Evolutionary conservation across 1,140 invertebrate genomes (phyloP).

Genomic region (Drosophila kurseongensis): DNA sequence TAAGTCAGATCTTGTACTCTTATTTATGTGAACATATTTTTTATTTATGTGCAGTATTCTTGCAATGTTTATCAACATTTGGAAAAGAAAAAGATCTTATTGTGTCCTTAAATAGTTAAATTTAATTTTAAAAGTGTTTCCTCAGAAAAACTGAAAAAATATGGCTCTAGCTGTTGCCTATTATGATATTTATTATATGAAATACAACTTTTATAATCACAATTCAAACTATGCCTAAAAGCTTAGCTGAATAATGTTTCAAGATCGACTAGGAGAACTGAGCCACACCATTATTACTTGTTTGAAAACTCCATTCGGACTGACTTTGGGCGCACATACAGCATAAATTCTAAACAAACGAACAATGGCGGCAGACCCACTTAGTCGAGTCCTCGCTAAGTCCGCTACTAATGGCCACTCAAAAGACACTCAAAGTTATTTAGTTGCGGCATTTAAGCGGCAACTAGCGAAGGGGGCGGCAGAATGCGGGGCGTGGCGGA

Average conservation of each 20-base stretch:
- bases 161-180: no score
- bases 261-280: background rate
- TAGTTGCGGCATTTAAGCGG: conserved; percentile 79
- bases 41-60: no score
- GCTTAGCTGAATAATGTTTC: background rate
- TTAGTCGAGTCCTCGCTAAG: conserved; percentile 59
- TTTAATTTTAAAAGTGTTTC: no score
- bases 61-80: no score
- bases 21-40: no score
- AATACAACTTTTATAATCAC: no score
- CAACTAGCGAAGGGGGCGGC: conserved; percentile 15
- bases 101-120: no score
- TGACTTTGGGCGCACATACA: conserved; percentile 10
- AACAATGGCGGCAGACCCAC: conserved; percentile 58
- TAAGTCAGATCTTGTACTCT: no score
- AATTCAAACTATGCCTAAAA: background rate
- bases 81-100: no score
- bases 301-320: background rate
- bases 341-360: conserved; percentile 31
- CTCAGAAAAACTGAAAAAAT: no score
- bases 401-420: conserved; percentile 76
- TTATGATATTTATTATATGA: no score
- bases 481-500: background rate
- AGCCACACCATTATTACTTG: background rate
- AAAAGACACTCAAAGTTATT: conserved; percentile 80